Base-by-base conservation (phyloP, 35 echinoderm and acorn worm genomes). In the Strongylocentrotus purpuratus region DNA sequence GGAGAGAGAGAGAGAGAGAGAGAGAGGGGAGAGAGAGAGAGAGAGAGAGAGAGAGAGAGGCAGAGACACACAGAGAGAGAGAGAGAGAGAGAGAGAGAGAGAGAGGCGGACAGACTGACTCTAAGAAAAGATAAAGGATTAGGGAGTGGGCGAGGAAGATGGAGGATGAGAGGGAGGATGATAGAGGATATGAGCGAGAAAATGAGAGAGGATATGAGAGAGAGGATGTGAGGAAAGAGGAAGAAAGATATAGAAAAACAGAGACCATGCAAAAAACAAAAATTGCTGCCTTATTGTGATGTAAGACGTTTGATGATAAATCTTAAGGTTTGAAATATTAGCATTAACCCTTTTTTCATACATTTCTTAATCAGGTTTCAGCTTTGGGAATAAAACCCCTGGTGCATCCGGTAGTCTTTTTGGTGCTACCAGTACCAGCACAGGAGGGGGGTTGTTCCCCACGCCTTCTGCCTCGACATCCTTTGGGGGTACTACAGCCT, bases 401-500 rank as follows among this genome's bases (percentile, higher is more conserved):
- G 58, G 48, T 93, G 32, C 91, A 88, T 88, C 92, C 9, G 61
- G 91, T 28, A 33, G 91, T 48, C 85, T 96, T 5, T 96, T 96
- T 96, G 94, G 94, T 4, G 95, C 92, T 31, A 94, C 95, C 5
- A 94, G 48, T n/a, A 92, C n/a, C 31, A 92, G 52, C 33, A 28
- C 95, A 31, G 46, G 65, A 86, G 95, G 95, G 93, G 86, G 95
- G 4, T 71, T 96, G 65, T 96, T 96, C 85, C 46, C 91, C 45
- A 93, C 91, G 31, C 91, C 91, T 58, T 93, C 91, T 46, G 32
- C 91, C 3, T 47, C 91, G 18, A 50, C 46, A 14, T 50, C 91
- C 18, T 93, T 58, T 22, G 45, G 45, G 5, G 46, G 91, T 47
- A 11, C 33, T 28, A 46, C 91, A 50, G 91, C 91, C n/a, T 93